These are phyloP conservation scores for Hypocryptadius cinnamomeus DNA, from an alignment of 2,113 vertebrate genomes.

Conservation along the genomic window DNA sequence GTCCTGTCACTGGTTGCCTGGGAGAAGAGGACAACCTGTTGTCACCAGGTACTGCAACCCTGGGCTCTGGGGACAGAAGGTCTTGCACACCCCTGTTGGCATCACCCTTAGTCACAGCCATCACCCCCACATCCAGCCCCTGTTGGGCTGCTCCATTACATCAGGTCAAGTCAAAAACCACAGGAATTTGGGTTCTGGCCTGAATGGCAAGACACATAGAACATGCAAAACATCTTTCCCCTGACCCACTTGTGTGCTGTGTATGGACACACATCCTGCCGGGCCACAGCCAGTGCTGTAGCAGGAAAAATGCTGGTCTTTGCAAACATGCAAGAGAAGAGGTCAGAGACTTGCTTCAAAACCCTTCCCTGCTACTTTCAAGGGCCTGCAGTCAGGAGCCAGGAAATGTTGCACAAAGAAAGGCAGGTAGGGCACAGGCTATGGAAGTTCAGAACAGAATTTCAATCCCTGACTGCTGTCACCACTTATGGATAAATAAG, in stretches of 20 bases:
- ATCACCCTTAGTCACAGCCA: neutral
- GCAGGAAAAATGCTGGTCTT: neutral
- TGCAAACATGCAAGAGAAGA: neutral
- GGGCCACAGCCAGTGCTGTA: neutral
- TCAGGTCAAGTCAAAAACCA: neutral
- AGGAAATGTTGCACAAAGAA: neutral
- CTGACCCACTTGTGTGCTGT: neutral
- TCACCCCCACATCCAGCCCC: neutral
- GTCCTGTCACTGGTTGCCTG: fast-evolving
- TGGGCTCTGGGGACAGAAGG: neutral
- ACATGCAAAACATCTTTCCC: neutral
- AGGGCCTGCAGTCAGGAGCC: neutral
- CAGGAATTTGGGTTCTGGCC: neutral
- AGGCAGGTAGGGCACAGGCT: neutral
- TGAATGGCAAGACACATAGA: neutral
- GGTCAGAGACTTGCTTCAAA: neutral
- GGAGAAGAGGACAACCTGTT: neutral
- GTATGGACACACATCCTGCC: neutral
- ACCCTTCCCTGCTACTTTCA: neutral
- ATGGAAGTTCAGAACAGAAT: neutral
- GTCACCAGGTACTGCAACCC: neutral
- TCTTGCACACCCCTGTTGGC: neutral
- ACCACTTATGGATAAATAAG: neutral
- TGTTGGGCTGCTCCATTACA: neutral
- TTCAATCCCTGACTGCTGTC: neutral